Evolutionary conservation across 2,888 invertebrate species (phyloP), one percentile per base, ranked within the genome.

Genomic region (Thelaira solivaga): DNA sequence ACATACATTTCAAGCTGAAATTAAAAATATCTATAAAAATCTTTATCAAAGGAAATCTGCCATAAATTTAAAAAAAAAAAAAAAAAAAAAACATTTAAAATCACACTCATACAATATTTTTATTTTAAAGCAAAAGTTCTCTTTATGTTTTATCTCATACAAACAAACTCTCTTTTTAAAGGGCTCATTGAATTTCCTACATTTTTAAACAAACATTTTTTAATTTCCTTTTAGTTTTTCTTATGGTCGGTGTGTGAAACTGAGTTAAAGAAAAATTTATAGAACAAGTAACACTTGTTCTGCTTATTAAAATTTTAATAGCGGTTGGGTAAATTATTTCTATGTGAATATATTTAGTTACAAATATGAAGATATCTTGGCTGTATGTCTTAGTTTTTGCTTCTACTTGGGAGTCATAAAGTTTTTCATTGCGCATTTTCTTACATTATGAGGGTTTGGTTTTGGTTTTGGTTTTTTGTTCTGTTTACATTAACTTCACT

Each of bases 291-390:
- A 78, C 61, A 74, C 71, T 78, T 65, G 69, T 55, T 69, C 39
- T 22, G 43, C 47, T 71, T 74, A 71, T 74, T 74, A 74, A 71
- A 47, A 78, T 69, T 78, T 61, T 59, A 69, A 74, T 71, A 55
- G 65, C 59, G 53, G 16, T 49, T 53, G 39, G 62, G 20, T 65
- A 51, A 65, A 59, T 59, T 78, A 69, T 69, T 39, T 68, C 34
- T 26, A 2, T 51, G 18, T 20, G 24, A 8, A 49, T 29, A 29
- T 59, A 20, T 41, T 31, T 41, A 8, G 24, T 16, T 31, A 24
- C 0, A 61, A 55, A 45, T 29, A 31, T 45, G 13, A 4, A 43
- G 8, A 57, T 3, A 36, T 45, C n/a, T 22, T 29, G 7, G 29
- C 18, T 10, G 20, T 26, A 24, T 24, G 18, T 2, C 1, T 13